A percentile compares a stretch with the other conserved stretches of the same genome.
Evolutionary conservation across 2,888 invertebrate species (phyloP).

Genomic region (Hypsopygia costalis): DNA sequence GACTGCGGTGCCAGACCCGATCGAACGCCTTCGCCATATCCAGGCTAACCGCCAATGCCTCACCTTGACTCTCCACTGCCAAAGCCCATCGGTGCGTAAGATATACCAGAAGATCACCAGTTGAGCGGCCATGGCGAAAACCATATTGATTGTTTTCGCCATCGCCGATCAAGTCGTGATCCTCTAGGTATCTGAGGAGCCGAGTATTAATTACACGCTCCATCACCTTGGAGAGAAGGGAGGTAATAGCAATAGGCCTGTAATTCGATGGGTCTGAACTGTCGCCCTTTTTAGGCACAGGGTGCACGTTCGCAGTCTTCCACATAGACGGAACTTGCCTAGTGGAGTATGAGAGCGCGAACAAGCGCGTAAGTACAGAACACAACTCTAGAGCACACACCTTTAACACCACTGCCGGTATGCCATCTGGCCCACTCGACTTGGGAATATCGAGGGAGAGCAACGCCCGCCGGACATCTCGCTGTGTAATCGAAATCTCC

Average conservation of each 20-base stretch:
- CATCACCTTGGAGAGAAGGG: too few relatives aligned
- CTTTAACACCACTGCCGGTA: conserved; percentile 9
- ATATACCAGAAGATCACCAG: neutral
- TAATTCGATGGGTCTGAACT: neutral
- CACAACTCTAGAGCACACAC: conserved; percentile 16
- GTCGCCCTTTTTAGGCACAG: neutral
- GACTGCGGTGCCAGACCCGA: neutral
- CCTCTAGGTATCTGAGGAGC: neutral
- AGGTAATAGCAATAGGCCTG: too few relatives aligned
- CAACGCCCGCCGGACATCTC: neutral
- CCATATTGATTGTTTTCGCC: neutral
- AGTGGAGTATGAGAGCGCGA: conserved; percentile 7
- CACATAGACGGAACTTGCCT: conserved; percentile 8
- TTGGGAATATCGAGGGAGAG: too few relatives aligned
- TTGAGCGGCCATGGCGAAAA: neutral
- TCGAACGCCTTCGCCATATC: too few relatives aligned
- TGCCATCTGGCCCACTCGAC: neutral
- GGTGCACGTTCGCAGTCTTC: conserved; percentile 6
- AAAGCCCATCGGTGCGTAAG: neutral
- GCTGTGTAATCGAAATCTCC: neutral
- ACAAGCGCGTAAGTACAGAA: conserved; percentile 14
- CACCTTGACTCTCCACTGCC: neutral
- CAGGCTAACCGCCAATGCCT: neutral
- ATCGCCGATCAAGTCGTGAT: neutral
- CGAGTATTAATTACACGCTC: neutral